Base-by-base conservation (phyloP, 2,888 invertebrate species). In the Notodonta ziczac region DNA sequence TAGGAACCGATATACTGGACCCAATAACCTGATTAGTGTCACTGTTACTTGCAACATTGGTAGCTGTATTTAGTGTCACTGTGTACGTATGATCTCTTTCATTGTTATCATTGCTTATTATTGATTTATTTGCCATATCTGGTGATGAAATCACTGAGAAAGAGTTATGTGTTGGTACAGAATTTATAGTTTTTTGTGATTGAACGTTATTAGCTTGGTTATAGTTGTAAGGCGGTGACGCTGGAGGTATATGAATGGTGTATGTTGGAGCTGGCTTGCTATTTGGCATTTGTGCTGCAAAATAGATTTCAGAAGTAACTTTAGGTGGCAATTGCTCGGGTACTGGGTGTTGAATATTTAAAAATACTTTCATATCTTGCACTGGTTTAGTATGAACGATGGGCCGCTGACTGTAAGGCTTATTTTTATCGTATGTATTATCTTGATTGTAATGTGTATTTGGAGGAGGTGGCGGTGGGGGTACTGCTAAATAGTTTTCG, bases 251-350 rank as follows among this genome's bases (percentile, higher is more conserved):
- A 50, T 89, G 89, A 57, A 94, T 83, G 13, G 90, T 93, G 69
- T 91, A 93, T 0, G 90, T 89, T 46, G 91, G 85, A 59, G 88
- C 85, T 5, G 89, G 88, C 51, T 89, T 86, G 62, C 78, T 87
- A 60, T 84, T 87, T 56, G 90, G 87, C 59, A 86, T 79, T 75
- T 93, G 92, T 48, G 93, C 85, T 57, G 94, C 94, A 67, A 89
- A 94, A 69, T 94, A 94, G 62, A 94, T 87, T 77, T 94, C 94
- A 35, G 94, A 94, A 9, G 94, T 94, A 13, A 94, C 88, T 82
- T 93, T 94, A 5, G 91, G 90, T 14, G 91, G 91, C 44, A 78
- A 60, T 64, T 88, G 85, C 56, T 90, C 88, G 5, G 92, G 86
- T 54, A 91, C 79, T 35, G 92, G 92, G 72, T 92, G 93, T 66